Evolutionary conservation across 2,113 vertebrate species (phyloP).

Genomic region (Scomber colias): DNA sequence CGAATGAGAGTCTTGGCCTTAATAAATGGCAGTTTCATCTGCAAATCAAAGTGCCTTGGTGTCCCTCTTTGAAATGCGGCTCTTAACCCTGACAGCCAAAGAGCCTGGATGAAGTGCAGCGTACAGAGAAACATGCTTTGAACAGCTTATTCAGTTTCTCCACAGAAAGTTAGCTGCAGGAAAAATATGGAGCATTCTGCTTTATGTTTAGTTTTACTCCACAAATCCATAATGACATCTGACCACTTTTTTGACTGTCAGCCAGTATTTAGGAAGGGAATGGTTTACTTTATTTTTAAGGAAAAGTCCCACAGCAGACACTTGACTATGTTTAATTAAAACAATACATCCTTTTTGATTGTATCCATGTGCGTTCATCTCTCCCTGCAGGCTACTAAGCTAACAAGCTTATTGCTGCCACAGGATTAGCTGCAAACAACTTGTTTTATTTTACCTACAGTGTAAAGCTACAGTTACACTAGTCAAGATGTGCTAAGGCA

Average conservation of each 20-base stretch:
- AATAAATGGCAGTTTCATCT: constrained; percentile 53
- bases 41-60: constrained; percentile 41
- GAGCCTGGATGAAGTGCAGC: not conserved
- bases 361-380: not conserved
- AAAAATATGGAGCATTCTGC: not conserved
- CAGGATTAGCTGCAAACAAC: not conserved
- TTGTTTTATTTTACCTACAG: not conserved
- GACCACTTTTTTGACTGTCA: not conserved
- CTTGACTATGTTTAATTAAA: constrained; percentile 9
- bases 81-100: constrained; percentile 24
- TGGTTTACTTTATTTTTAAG: not conserved
- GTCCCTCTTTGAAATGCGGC: constrained; percentile 21
- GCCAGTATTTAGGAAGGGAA: not conserved
- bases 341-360: not conserved
- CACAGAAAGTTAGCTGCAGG: not conserved
- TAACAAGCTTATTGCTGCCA: not conserved
- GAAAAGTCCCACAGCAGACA: not conserved
- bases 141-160: not conserved
- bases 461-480: not conserved
- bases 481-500: not conserved
- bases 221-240: too few species aligned
- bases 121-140: not conserved
- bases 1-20: constrained; percentile 34
- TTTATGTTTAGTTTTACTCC: too few species aligned
- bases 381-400: not conserved